A percentile compares a stretch with the other conserved stretches of the same genome.
These are phyloP conservation scores for Lysiphlebus fabarum DNA, from an alignment of 1,140 invertebrate species.

Conservation along the genomic window DNA sequence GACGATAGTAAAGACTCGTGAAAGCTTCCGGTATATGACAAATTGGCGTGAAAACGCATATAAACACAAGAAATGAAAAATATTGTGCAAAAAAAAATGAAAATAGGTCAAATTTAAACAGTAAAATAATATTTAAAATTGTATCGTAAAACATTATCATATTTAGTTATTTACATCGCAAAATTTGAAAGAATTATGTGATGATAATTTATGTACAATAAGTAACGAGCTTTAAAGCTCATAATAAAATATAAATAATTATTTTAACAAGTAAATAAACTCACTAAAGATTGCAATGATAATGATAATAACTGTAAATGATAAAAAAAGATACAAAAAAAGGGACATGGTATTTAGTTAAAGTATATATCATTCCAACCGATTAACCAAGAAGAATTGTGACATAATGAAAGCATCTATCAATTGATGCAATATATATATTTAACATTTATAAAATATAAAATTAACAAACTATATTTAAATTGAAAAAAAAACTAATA, in stretches of 20 bases:
- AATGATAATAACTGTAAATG: background rate
- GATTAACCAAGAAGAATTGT: constrained; percentile 28
- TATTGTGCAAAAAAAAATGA: constrained; percentile 18
- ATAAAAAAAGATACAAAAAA: constrained; percentile 1
- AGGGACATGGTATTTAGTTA: background rate
- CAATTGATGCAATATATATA: constrained; percentile 12
- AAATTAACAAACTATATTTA: constrained; percentile 13
- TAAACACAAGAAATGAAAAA: constrained; percentile 23
- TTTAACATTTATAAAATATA: constrained; percentile 16
- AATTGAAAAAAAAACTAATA: too few relatives aligned
- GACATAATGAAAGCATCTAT: constrained; percentile 28
- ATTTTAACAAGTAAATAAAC: constrained; percentile 27
- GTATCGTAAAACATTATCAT: too few relatives aligned
- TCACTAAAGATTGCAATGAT: constrained; percentile 17
- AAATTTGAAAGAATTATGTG: too few relatives aligned
- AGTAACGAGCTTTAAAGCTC: too few relatives aligned
- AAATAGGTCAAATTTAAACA: background rate
- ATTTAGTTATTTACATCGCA: too few relatives aligned
- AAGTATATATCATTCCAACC: constrained; percentile 27
- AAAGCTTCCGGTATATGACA: constrained; percentile 39
- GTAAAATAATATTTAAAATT: too few relatives aligned
- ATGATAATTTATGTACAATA: too few relatives aligned
- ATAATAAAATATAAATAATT: too few relatives aligned
- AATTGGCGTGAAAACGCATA: constrained; percentile 51
- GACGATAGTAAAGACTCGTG: constrained; percentile 48